Evolutionary conservation across 2,888 invertebrate species (phyloP).

Genomic region (Hololepta plana): DNA sequence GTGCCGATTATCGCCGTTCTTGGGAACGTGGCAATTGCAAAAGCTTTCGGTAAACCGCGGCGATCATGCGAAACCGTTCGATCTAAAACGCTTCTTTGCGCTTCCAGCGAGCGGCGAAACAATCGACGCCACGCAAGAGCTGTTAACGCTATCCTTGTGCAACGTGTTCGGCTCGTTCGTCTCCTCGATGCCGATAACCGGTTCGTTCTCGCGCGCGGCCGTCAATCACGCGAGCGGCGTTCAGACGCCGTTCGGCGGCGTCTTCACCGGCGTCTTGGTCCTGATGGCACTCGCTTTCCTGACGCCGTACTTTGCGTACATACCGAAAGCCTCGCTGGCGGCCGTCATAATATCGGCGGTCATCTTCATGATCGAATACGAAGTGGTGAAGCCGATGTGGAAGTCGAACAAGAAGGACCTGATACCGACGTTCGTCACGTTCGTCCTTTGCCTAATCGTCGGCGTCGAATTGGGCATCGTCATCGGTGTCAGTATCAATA

Average conservation of each 20-base stretch:
- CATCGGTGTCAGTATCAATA: conserved; percentile 62
- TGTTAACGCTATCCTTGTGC: conserved; percentile 67
- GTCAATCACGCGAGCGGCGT: conserved; percentile 94
- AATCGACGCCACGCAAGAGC: conserved; percentile 79
- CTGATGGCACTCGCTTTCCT: conserved; percentile 67
- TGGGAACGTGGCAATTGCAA: conserved; percentile 90
- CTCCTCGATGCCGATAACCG: conserved; percentile 80
- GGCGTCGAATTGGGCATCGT: conserved; percentile 80
- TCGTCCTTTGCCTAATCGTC: conserved; percentile 58
- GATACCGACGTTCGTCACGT: conserved; percentile 67
- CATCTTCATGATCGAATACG: conserved; percentile 87
- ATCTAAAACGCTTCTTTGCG: conserved; percentile 3
- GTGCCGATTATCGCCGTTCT: conserved; percentile 81
- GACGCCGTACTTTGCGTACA: conserved; percentile 78
- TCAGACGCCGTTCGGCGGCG: conserved; percentile 70
- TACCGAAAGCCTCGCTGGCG: conserved; percentile 75
- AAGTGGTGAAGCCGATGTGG: conserved; percentile 76
- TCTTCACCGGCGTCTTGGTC: conserved; percentile 68
- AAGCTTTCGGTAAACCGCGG: conserved; percentile 82
- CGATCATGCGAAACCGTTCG: too few species aligned
- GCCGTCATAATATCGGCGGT: conserved; percentile 92
- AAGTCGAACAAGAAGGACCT: conserved; percentile 62
- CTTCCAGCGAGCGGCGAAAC: conserved; percentile 52
- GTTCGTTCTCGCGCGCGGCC: conserved; percentile 77
- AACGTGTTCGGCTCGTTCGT: conserved; percentile 79